These are phyloP conservation scores for Syrista parreyssii DNA, from an alignment of 2,888 invertebrate genomes.

Conservation along the genomic window DNA sequence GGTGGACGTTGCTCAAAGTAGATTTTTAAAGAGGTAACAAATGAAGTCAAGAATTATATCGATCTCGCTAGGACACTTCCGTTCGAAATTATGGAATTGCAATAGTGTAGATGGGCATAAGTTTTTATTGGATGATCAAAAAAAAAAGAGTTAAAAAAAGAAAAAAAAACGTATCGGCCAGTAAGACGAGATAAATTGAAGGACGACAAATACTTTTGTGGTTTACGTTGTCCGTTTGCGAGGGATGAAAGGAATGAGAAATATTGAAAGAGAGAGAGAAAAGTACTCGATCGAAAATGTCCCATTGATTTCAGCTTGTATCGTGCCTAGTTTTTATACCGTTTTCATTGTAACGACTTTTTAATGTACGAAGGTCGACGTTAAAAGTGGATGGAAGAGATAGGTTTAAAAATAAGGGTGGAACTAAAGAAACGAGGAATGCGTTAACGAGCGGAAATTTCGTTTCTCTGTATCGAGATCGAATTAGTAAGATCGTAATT, in stretches of 20 bases:
- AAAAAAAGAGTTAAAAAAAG: background rate
- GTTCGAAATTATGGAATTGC: slow-evolving; percentile 1
- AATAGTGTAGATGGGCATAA: background rate
- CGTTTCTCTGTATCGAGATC: background rate
- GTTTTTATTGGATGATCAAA: background rate
- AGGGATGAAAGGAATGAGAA: background rate
- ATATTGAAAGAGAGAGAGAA: background rate
- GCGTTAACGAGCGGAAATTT: background rate
- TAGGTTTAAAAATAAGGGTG: background rate
- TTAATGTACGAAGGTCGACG: slow-evolving; percentile 11
- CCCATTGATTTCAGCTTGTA: slow-evolving; percentile 31
- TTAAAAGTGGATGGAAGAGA: background rate
- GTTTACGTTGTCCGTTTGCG: background rate
- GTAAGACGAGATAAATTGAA: background rate
- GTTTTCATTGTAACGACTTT: slow-evolving; percentile 36
- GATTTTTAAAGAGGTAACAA: slow-evolving; percentile 35
- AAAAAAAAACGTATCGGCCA: background rate
- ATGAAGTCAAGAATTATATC: background rate
- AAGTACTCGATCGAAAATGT: slow-evolving; percentile 12
- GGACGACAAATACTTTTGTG: background rate
- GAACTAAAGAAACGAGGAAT: background rate
- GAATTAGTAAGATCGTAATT: background rate
- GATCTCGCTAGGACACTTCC: background rate
- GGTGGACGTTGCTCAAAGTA: slow-evolving; percentile 53
- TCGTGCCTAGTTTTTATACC: slow-evolving; percentile 50